Evolutionary conservation across 2,888 invertebrate species (phyloP), one percentile per base, ranked within the genome.

Genomic region (Aphelenchoides bicaudatus): DNA sequence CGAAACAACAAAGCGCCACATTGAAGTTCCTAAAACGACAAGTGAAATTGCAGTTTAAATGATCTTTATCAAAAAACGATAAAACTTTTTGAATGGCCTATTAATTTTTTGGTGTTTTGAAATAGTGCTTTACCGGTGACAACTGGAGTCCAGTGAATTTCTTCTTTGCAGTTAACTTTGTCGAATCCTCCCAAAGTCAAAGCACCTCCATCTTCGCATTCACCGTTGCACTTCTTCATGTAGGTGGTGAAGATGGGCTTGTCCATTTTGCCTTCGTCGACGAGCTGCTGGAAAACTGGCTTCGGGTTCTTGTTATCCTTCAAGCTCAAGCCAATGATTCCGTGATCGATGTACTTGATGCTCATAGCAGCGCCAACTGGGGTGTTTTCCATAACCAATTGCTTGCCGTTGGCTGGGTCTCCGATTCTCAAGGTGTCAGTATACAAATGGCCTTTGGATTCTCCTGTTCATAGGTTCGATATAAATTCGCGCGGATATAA

Each of bases 201-300:
- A 8, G 37, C 52, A 16, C 52, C 52, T 13, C 52, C 52, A 38
- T 51, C 52, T 23, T 51, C 52, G 4, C 52, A 51, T 13, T 53
- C 2, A 2, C 2, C 3, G 28, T 51, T 39, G 28, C 52, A 51
- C 25, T 51, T 51, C 39, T 38, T 37, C 52, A 51, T 51, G 49
- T 51, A 51, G 2, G 37, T 29, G 16, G 52, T 51, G 38, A 51
- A 51, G 49, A 51, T 51, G 2, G 52, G 52, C 38, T 51, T 28
- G 52, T 51, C 52, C 52, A 51, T 51, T 16, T 13, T 13, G 16
- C 34, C 34, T 34, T 16, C 13, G 16, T 13, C 34, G 34, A 43
- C 43, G 8, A 25, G 21, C 23, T 43, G 16, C 21, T 21, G 25
- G 43, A 43, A 43, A 8, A 43, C 21, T 25, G 43, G 43, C 23